A percentile compares a stretch with the other conserved stretches of the same genome.
phyloP scores from a whole-genome alignment of 1,140 invertebrate genomes.

The Laodelphax striatellus region DNA sequence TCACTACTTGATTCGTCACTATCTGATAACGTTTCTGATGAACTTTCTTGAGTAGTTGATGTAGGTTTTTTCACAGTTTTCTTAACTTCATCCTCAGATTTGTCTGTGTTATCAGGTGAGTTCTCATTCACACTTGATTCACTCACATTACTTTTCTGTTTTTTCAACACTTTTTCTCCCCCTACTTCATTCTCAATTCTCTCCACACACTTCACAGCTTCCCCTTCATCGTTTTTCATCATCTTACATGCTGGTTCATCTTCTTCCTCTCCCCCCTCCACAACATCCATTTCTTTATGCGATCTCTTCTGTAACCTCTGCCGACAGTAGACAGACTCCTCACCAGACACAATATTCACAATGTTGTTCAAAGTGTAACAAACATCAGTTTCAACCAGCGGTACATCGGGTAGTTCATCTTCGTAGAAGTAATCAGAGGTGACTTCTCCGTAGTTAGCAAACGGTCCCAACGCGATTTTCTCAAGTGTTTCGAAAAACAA shows the following conservation, averaged over 20 bases:
- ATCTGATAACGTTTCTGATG: conserved; percentile 8
- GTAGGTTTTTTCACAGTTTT: not conserved
- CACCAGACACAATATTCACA: not conserved
- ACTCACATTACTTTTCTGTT: conserved; percentile 6
- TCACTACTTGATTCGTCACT: conserved; percentile 3
- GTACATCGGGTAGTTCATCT: too few species aligned
- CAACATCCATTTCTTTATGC: not conserved
- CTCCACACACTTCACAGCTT: not conserved
- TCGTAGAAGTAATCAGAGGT: not conserved
- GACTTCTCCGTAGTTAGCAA: conserved; percentile 5
- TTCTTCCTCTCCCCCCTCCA: not conserved
- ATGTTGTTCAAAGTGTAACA: too few species aligned
- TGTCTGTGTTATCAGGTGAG: not conserved
- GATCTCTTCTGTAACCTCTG: not conserved
- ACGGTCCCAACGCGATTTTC: conserved; percentile 15
- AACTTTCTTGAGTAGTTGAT: conserved; percentile 4
- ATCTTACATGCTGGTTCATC: not conserved
- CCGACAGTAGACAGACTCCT: not conserved
- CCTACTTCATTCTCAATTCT: not conserved
- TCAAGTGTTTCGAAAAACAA: conserved; percentile 13
- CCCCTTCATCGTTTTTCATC: not conserved
- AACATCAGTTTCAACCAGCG: too few species aligned
- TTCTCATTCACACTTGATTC: conserved; percentile 8
- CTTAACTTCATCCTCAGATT: conserved; percentile 1
- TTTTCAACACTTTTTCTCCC: conserved; percentile 1